Conservation (phyloP, 1,140 invertebrate species). For the Daktulosphaira vitifoliae region DNA sequence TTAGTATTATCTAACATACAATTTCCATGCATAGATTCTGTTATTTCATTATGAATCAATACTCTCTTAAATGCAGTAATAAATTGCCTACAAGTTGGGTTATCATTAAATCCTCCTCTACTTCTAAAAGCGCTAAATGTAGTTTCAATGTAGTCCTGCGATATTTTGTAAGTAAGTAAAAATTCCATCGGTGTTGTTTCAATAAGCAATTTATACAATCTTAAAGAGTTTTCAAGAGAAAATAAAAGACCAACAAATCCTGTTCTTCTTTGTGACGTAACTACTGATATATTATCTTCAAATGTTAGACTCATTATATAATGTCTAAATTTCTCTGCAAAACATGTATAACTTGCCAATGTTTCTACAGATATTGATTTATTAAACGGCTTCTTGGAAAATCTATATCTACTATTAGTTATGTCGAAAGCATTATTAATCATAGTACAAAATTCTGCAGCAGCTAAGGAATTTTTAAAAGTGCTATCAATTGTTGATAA, state of each 20-base stretch:
- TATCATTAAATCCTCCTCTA: neutral
- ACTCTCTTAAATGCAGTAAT: too few relatives aligned
- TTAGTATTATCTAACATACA: neutral
- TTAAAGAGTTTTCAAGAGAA: neutral
- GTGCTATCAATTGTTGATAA: neutral
- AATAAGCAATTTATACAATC: neutral
- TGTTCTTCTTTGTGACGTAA: neutral
- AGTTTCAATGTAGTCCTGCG: neutral
- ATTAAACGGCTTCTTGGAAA: neutral
- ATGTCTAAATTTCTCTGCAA: neutral
- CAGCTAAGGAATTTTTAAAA: neutral
- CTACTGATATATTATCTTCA: neutral
- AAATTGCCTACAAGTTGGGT: neutral
- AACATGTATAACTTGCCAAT: neutral
- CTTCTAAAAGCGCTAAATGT: neutral
- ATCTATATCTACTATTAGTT: neutral
- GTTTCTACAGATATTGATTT: neutral
- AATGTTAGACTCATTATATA: neutral
- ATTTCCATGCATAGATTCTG: neutral
- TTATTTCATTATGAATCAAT: neutral
- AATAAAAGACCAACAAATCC: neutral
- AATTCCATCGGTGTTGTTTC: neutral
- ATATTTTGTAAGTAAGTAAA: neutral
- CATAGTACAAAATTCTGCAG: neutral
- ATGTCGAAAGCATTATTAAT: neutral